Base-by-base conservation (phyloP, 2,113 vertebrate genomes). In the Globicephala melas region DNA sequence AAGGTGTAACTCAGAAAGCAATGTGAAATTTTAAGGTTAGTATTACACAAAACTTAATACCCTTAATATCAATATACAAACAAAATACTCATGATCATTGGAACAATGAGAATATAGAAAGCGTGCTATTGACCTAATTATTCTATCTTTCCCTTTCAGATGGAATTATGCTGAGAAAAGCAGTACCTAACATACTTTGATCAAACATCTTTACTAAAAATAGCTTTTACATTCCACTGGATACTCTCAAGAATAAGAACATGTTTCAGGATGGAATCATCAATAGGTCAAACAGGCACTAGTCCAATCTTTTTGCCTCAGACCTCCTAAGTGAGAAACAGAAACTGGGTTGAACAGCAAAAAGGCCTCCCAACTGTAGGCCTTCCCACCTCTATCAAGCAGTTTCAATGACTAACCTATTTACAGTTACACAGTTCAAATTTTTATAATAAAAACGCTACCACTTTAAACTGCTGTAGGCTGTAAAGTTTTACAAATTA, bases 11-110 rank as follows among this genome's bases (percentile, higher is more conserved):
- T 94, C 9, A 65, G 79, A 84, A 96, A 86, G 55, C 38, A 91
- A 88, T 87, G 50, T 91, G 50, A 93, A 97, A 93, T 93, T 25
- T 68, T 93, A 93, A 96, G 58, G 36, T 91, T 74, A 84, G 55
- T 86, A 26, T 50, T n/a, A 55, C 20, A 63, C 7, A 95, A 94
- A 79, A 83, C 2, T 73, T 55, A 41, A 67, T 89, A 96, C 47
- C 23, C 44, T 41, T 85, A 70, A 58, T 38, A 79, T 17, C 14
- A 91, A 50, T 71, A 82, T 67, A 62, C 13, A 92, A 67, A 77
- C 65, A 84, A 81, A 87, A 31, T n/a, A 73, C 3, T 33, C 62
- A 10, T 83, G 38, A 4, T 55, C 31, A 26, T 85, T 63, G 82
- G 17, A 89, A 55, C 8, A 60, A 63, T 60, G 4, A 65, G 7